Percentiles rank a stretch among this genome's conserved stretches.
phyloP scores from a whole-genome alignment of 1,140 invertebrate genomes.

The Meteorus sp. region DNA sequence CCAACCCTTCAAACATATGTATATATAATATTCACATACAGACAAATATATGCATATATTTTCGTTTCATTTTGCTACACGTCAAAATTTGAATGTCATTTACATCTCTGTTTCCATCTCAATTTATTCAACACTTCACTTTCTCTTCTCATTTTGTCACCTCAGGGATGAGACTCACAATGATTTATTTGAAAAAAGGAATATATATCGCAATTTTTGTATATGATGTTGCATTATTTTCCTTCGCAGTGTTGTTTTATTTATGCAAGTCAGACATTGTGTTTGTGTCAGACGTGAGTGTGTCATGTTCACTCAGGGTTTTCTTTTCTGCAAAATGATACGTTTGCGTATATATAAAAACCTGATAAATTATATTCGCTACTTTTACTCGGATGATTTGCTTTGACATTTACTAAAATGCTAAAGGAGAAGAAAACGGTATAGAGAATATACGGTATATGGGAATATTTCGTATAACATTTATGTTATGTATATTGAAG shows the following conservation, averaged over 20 bases:
- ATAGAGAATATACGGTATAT: slow-evolving; percentile 15
- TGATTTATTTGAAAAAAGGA: too few relatives aligned
- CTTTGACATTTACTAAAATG: not conserved
- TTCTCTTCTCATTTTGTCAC: slow-evolving; percentile 10
- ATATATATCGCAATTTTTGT: too few relatives aligned
- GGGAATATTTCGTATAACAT: too few relatives aligned
- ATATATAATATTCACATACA: not conserved
- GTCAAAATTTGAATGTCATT: slow-evolving; percentile 50
- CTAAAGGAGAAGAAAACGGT: slow-evolving; percentile 6
- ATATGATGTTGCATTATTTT: too few relatives aligned
- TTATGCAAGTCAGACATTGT: too few relatives aligned
- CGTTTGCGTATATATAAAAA: slow-evolving; percentile 16
- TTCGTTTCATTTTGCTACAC: slow-evolving; percentile 46
- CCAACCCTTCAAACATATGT: too few relatives aligned
- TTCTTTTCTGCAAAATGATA: too few relatives aligned
- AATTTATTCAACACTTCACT: slow-evolving; percentile 45
- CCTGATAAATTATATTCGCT: slow-evolving; percentile 32
- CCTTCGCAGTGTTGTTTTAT: too few relatives aligned
- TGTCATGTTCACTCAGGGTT: too few relatives aligned
- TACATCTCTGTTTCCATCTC: slow-evolving; percentile 40
- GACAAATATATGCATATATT: slow-evolving; percentile 43
- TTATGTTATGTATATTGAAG: too few relatives aligned
- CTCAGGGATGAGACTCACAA: not conserved
- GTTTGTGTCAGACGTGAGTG: too few relatives aligned
- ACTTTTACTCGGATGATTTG: slow-evolving; percentile 24